Percentiles rank a stretch among this genome's conserved stretches.
Evolutionary conservation across 2,888 invertebrate species (phyloP).

Genomic region (Harpagoxenus sublaevis): DNA sequence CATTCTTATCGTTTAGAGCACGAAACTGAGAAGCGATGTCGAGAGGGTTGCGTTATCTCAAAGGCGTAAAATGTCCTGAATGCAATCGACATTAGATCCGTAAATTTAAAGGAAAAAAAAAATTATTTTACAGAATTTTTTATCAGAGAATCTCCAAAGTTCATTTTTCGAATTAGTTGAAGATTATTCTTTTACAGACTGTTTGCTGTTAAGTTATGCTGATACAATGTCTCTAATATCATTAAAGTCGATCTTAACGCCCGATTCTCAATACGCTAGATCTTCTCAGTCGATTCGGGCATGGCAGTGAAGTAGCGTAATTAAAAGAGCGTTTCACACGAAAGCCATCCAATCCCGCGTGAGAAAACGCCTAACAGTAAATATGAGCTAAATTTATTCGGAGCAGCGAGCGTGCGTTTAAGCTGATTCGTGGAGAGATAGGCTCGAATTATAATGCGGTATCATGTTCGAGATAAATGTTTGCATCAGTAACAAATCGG

Average conservation of each 20-base stretch:
- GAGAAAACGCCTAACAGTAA: conserved; percentile 56
- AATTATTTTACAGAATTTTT: neutral
- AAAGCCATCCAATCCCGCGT: conserved; percentile 31
- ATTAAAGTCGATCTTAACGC: conserved; percentile 16
- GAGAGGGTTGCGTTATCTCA: conserved; percentile 62
- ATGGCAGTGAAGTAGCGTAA: conserved; percentile 19
- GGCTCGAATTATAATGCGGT: conserved; percentile 48
- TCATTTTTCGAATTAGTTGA: neutral
- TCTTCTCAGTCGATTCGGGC: conserved; percentile 35
- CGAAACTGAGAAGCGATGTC: conserved; percentile 20
- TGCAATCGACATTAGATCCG: neutral
- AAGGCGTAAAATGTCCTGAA: neutral
- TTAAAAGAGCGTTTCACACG: conserved; percentile 55
- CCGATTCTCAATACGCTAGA: conserved; percentile 13
- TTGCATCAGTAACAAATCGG: conserved; percentile 35
- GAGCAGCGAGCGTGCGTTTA: conserved; percentile 33
- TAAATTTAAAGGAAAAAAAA: neutral
- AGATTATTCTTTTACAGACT: neutral
- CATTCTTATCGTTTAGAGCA: conserved; percentile 83
- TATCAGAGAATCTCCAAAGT: neutral
- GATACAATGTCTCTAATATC: conserved; percentile 3
- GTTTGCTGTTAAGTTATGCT: neutral
- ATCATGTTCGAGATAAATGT: conserved; percentile 53
- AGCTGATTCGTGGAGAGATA: conserved; percentile 36
- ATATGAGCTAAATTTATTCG: conserved; percentile 58